Evolutionary conservation across 1,140 invertebrate species (phyloP).

Genomic region (Drosophila murphyi): DNA sequence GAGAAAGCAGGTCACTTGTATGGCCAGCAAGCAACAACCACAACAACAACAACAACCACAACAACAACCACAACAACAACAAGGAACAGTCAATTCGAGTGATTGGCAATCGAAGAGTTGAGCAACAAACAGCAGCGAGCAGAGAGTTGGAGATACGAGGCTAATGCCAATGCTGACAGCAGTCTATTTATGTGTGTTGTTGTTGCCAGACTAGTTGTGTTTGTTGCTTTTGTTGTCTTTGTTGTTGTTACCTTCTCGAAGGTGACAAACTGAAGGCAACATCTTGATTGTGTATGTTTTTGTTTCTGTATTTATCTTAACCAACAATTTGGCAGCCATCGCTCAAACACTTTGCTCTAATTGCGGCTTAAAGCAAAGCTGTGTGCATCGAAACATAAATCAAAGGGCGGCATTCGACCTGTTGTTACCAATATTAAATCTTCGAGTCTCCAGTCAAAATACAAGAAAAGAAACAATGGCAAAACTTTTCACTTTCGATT

Average conservation of each 20-base stretch:
- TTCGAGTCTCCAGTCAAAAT: constrained; percentile 1
- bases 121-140: constrained; percentile 51
- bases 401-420: constrained; percentile 19
- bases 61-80: neutral
- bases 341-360: constrained; percentile 53
- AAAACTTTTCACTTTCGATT: constrained; percentile 72
- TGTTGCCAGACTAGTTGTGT: constrained; percentile 7
- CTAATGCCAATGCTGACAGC: constrained; percentile 60
- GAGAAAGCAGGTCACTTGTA: constrained; percentile 82
- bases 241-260: constrained; percentile 64
- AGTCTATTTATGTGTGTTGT: constrained; percentile 23
- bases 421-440: neutral
- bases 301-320: constrained; percentile 32
- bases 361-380: constrained; percentile 52
- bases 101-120: constrained; percentile 81
- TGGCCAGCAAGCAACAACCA: constrained; percentile 48
- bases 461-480: constrained; percentile 32
- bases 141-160: constrained; percentile 52
- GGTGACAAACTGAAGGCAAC: constrained; percentile 68
- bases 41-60: constrained; percentile 1
- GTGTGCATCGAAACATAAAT: neutral
- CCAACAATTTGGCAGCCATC: constrained; percentile 52
- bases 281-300: constrained; percentile 41
- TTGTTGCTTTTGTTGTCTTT: constrained; percentile 9
- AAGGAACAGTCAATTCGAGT: constrained; percentile 59